Evolutionary conservation across 2,113 vertebrate genomes (phyloP).

Genomic region (Crotalus viridis): DNA sequence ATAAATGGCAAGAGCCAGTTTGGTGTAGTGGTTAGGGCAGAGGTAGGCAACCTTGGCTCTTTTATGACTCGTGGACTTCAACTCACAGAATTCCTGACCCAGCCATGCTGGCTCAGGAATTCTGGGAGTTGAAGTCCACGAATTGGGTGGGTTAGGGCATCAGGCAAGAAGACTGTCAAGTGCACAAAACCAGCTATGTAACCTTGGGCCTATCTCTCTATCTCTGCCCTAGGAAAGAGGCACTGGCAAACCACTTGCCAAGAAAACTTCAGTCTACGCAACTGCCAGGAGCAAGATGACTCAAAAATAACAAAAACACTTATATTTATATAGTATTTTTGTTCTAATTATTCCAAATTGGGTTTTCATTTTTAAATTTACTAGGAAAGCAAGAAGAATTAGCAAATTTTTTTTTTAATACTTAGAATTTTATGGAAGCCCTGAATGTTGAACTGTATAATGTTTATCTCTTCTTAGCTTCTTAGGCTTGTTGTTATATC

Average conservation of each 20-base stretch:
- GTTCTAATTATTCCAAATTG: not conserved
- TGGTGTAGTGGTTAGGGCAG: not conserved
- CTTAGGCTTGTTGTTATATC: conserved; percentile 2
- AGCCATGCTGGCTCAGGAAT: too few relatives aligned
- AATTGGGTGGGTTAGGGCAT: too few relatives aligned
- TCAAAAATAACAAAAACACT: not conserved
- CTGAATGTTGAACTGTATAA: not conserved
- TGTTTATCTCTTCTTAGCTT: conserved; percentile 1
- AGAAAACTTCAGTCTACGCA: not conserved
- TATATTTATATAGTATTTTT: not conserved
- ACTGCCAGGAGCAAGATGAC: not conserved
- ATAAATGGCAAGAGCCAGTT: not conserved
- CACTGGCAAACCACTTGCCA: not conserved
- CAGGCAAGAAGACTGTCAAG: not conserved
- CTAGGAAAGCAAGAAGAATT: conserved; percentile 11
- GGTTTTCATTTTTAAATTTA: not conserved
- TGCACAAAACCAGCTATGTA: not conserved
- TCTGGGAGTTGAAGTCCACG: too few relatives aligned
- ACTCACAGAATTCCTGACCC: too few relatives aligned
- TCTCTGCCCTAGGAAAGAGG: not conserved
- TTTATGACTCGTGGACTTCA: too few relatives aligned
- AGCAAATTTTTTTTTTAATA: not conserved
- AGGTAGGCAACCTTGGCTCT: too few relatives aligned
- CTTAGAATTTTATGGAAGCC: not conserved
- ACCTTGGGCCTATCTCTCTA: not conserved